A percentile compares a stretch with the other conserved stretches of the same genome.
These are phyloP conservation scores for Loriculus beryllinus DNA, from an alignment of 2,797 vertebrate genomes.

Conservation along the genomic window DNA sequence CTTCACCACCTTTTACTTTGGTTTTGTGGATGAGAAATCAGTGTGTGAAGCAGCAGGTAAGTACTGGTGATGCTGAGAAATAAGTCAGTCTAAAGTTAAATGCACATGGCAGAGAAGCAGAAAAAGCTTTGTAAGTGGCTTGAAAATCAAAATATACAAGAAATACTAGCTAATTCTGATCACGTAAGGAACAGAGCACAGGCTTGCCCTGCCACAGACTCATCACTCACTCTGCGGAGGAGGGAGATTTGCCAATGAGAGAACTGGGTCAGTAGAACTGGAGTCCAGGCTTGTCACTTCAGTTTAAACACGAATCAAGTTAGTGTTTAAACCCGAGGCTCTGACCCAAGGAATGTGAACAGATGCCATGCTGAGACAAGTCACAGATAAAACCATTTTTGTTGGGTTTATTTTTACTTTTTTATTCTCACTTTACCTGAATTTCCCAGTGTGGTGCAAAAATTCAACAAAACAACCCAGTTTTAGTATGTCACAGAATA, in stretches of 20 bases:
- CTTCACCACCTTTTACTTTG: not conserved
- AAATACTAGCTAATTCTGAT: not conserved
- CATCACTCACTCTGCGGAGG: not conserved
- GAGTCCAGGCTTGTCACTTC: not conserved
- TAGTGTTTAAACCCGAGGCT: not conserved
- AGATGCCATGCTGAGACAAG: not conserved
- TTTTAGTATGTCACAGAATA: not conserved
- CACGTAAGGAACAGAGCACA: not conserved
- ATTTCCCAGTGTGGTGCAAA: not conserved
- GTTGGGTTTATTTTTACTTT: not conserved
- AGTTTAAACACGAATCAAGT: not conserved
- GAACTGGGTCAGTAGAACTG: slow-evolving; percentile 29
- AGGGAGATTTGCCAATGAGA: not conserved
- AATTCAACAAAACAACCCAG: not conserved
- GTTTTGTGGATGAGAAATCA: not conserved
- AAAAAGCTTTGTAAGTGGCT: not conserved
- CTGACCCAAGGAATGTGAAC: not conserved
- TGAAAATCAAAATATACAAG: not conserved
- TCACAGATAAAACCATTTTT: not conserved
- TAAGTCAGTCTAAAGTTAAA: not conserved
- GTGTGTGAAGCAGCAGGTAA: not conserved
- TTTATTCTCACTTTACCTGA: not conserved
- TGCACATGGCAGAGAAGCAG: not conserved
- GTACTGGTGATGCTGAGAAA: not conserved
- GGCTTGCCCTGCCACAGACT: not conserved